These are phyloP conservation scores for Apostichopus parvimensis DNA, from an alignment of 35 echinoderm and acorn worm species.

Conservation along the genomic window DNA sequence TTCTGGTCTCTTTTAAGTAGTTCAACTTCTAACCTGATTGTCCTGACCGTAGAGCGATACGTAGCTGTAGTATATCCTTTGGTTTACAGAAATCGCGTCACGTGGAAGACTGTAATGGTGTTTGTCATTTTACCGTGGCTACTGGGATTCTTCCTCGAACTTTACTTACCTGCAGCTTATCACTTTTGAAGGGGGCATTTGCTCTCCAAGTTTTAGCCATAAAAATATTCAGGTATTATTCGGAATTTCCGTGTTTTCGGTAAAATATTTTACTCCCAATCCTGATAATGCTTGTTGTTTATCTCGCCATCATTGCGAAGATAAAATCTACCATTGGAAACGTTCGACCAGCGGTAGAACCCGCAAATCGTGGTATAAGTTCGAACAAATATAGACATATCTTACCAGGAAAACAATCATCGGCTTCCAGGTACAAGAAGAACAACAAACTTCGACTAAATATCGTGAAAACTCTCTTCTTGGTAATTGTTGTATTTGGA, in stretches of 20 bases:
- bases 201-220: not conserved
- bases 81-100: not conserved
- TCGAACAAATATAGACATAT: not conserved
- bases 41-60: constrained; percentile 16
- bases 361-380: not conserved
- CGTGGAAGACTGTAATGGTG: not conserved
- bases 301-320: not conserved
- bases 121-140: constrained; percentile 6
- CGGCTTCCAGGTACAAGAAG: not conserved
- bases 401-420: not conserved
- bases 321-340: not conserved
- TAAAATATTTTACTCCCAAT: not conserved
- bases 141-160: not conserved
- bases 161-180: not conserved
- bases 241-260: not conserved
- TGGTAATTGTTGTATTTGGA: not conserved
- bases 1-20: constrained; percentile 6
- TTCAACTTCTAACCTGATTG: not conserved
- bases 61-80: not conserved
- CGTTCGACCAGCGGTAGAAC: not conserved
- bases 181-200: constrained; percentile 4
- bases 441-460: not conserved
- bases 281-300: not conserved
- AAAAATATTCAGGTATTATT: not conserved
- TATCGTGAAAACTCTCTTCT: constrained; percentile 10